Evolutionary conservation across 1,140 invertebrate genomes (phyloP), one percentile per base, ranked within the genome.

Genomic region (Cydia pomonella): DNA sequence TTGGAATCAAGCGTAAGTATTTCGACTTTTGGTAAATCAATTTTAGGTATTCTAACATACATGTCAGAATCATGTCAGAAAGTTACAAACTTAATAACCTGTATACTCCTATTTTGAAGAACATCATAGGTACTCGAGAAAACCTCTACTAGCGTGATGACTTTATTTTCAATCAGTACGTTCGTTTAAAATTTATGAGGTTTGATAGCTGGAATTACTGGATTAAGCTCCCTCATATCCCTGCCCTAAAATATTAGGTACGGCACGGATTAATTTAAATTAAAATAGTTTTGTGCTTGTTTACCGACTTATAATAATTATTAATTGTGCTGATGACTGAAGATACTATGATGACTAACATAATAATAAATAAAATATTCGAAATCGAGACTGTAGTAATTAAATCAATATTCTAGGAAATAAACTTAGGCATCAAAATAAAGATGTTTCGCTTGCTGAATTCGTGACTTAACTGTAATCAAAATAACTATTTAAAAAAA

Each of bases 201-300:
- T 10, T 18, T 69, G 23, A 69, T 33, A 69, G 7, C 16, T 69
- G 29, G 29, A 29, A 29, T 69, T 33, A 33, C 29, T 16, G 33
- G 64, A 69, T 69, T 41, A 69, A 18, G 33, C n/a, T 38, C 64
- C 64, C 64, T 69, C 41, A 69, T 41, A 69, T 38, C 64, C 64
- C 25, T 13, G 25, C 10, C n/a, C 29, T 69, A 21, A 38, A 29
- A 10, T 69, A 59, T 59, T 59, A n/a, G n/a, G n/a, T n/a, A 12
- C 23, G 9, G 10, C 7, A 16, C 27, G 29, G 64, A 38, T 69
- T 69, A 69, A 41, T 69, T 69, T 21, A 69, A 69, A 21, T 69
- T 33, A 33, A 69, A 69, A 18, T 69, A 69, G 64, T 69, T 41
- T 38, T 69, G 29, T 50, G 16, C 16, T 16, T 69, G 29, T 69